A percentile compares a stretch with the other conserved stretches of the same genome.
Evolutionary conservation across 2,113 vertebrate species (phyloP).

Genomic region (Rhipidura dahli): DNA sequence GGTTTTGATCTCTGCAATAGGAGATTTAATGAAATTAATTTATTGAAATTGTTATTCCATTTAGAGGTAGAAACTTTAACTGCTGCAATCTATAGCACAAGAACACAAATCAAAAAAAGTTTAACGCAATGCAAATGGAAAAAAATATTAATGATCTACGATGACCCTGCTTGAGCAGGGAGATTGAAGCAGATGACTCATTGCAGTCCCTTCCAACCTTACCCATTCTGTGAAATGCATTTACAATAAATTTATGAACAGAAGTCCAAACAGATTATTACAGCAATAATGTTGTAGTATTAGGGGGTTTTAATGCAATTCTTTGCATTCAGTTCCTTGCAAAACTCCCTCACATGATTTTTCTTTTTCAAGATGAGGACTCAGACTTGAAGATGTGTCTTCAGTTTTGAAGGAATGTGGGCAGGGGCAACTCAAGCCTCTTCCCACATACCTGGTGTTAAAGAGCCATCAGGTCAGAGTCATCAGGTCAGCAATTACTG

Average conservation of each 20-base stretch:
- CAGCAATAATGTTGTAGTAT: neutral
- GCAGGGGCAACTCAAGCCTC: neutral
- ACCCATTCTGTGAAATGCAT: neutral
- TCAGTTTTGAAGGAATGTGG: neutral
- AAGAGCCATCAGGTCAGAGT: rapidly evolving
- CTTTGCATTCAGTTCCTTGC: neutral
- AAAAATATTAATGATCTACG: neutral
- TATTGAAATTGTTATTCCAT: neutral
- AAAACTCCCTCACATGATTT: neutral
- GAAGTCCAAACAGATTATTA: neutral
- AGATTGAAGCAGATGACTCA: neutral
- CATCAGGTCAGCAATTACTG: neutral
- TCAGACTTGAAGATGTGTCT: neutral
- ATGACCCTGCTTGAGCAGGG: neutral
- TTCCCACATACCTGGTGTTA: neutral
- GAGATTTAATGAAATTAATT: neutral
- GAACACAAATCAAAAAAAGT: neutral
- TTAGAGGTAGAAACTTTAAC: neutral
- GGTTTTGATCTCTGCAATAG: neutral
- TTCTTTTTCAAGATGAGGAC: neutral
- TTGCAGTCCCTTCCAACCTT: neutral
- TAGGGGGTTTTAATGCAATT: neutral
- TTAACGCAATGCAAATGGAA: neutral
- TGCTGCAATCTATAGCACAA: neutral
- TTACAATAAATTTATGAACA: neutral